A percentile compares a stretch with the other conserved stretches of the same genome.
Evolutionary conservation across 1,140 invertebrate species (phyloP).

Genomic region (Pogonus chalceus): DNA sequence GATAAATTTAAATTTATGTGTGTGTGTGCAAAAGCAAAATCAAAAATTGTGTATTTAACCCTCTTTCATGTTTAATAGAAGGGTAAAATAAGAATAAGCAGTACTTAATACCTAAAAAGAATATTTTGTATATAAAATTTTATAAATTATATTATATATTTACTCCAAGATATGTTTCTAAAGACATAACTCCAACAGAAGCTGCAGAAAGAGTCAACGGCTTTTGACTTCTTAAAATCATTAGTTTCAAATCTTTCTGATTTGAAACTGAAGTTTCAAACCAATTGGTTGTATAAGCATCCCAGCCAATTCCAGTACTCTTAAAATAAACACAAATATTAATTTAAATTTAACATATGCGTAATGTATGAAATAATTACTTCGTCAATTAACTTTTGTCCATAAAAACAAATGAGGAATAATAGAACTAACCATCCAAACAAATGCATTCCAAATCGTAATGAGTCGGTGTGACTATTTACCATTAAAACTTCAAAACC

Average conservation of each 20-base stretch:
- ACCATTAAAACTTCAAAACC: slow-evolving; percentile 27
- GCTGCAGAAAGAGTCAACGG: slow-evolving; percentile 22
- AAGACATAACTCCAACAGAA: slow-evolving; percentile 21
- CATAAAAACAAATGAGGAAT: slow-evolving; percentile 23
- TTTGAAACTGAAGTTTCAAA: slow-evolving; percentile 14
- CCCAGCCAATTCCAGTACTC: slow-evolving; percentile 21
- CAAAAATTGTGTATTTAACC: too few relatives aligned
- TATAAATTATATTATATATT: too few relatives aligned
- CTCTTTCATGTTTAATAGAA: slow-evolving; percentile 22
- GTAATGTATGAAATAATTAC: slow-evolving; percentile 14
- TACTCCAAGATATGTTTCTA: slow-evolving; percentile 24
- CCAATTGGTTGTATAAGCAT: slow-evolving; percentile 21
- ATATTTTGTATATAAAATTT: too few relatives aligned
- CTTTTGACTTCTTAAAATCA: slow-evolving; percentile 24
- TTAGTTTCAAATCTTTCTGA: slow-evolving; percentile 20
- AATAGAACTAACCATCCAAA: slow-evolving; percentile 24
- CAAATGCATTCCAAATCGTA: slow-evolving; percentile 24
- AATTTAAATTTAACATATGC: too few relatives aligned
- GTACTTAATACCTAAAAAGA: slow-evolving; percentile 25
- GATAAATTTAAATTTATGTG: too few relatives aligned
- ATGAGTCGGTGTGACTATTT: slow-evolving; percentile 21
- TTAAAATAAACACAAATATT: too few relatives aligned
- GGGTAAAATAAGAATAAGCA: slow-evolving; percentile 26
- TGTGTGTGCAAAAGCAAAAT: too few relatives aligned
- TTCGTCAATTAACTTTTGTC: slow-evolving; percentile 23